These are phyloP conservation scores for Naso thynnoides DNA, from an alignment of 2,797 vertebrate genomes.

Conservation along the genomic window DNA sequence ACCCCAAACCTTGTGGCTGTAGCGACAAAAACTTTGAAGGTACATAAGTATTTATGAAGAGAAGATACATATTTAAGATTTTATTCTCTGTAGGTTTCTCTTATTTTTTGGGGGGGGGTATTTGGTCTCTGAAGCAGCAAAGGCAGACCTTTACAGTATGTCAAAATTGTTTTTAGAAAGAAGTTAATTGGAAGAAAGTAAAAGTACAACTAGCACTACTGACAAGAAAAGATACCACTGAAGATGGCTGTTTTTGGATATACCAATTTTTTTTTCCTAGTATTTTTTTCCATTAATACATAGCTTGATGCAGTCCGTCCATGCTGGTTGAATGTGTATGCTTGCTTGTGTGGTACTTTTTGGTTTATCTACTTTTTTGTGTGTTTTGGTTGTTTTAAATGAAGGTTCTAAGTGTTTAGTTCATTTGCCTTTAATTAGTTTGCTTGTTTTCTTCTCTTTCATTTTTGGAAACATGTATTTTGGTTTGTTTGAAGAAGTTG, in stretches of 20 bases:
- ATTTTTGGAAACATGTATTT: slow-evolving; percentile 45
- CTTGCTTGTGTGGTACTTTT: slow-evolving; percentile 76
- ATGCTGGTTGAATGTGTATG: slow-evolving; percentile 71
- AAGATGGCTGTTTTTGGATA: slow-evolving; percentile 59
- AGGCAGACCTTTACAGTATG: slow-evolving; percentile 40
- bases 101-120: slow-evolving; percentile 34
- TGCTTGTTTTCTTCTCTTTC: slow-evolving; percentile 39
- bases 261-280: slow-evolving; percentile 46
- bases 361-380: slow-evolving; percentile 72
- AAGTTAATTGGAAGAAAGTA: slow-evolving; percentile 61
- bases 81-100: slow-evolving; percentile 75
- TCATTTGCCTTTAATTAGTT: slow-evolving; percentile 86
- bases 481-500: slow-evolving; percentile 49
- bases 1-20: slow-evolving; percentile 70
- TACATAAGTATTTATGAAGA: slow-evolving; percentile 95
- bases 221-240: slow-evolving; percentile 60
- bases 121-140: slow-evolving; percentile 54
- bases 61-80: slow-evolving; percentile 76
- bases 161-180: slow-evolving; percentile 38
- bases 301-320: slow-evolving; percentile 76
- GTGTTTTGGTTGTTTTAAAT: slow-evolving; percentile 83
- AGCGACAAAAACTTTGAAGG: slow-evolving; percentile 85
- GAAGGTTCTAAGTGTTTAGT: slow-evolving; percentile 73
- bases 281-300: slow-evolving; percentile 54
- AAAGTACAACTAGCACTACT: slow-evolving; percentile 72